A percentile compares a stretch with the other conserved stretches of the same genome.
Conservation (phyloP, 2,113 vertebrate genomes). For the Erpornis zantholeuca region DNA sequence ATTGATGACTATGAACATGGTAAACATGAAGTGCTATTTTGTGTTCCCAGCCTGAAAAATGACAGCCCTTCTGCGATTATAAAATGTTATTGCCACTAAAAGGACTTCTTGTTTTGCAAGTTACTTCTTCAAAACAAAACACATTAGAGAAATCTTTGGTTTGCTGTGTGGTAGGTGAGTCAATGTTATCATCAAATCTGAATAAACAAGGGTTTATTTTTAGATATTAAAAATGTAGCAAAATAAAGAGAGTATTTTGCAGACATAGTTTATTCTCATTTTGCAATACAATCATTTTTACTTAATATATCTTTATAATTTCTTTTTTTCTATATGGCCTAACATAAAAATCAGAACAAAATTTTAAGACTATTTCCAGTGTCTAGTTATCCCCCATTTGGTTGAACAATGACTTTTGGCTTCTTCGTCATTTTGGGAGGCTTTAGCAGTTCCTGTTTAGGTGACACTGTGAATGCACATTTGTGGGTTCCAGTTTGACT, state of each 20-base stretch:
- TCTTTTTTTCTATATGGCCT: neutral
- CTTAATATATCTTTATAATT: neutral
- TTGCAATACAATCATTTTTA: neutral
- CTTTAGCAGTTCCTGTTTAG: neutral
- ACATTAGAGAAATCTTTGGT: slow-evolving; percentile 34
- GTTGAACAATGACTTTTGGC: neutral
- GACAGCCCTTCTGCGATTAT: neutral
- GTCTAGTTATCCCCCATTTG: neutral
- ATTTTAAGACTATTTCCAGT: neutral
- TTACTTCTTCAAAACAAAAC: slow-evolving; percentile 49
- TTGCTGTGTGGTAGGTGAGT: slow-evolving; percentile 9
- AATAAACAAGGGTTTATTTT: slow-evolving; percentile 52
- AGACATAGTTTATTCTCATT: neutral
- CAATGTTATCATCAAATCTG: slow-evolving; percentile 53
- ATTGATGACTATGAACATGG: neutral
- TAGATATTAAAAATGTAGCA: neutral
- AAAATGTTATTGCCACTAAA: slow-evolving; percentile 13
- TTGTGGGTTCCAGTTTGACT: neutral
- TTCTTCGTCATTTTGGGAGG: neutral
- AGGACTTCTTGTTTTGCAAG: slow-evolving; percentile 39
- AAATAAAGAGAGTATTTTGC: neutral
- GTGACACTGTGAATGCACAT: neutral
- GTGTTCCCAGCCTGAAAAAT: neutral
- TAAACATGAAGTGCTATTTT: slow-evolving; percentile 26
- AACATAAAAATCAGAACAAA: neutral